Conservation (phyloP, 1,140 invertebrate genomes). For the Oryzaephilus surinamensis region DNA sequence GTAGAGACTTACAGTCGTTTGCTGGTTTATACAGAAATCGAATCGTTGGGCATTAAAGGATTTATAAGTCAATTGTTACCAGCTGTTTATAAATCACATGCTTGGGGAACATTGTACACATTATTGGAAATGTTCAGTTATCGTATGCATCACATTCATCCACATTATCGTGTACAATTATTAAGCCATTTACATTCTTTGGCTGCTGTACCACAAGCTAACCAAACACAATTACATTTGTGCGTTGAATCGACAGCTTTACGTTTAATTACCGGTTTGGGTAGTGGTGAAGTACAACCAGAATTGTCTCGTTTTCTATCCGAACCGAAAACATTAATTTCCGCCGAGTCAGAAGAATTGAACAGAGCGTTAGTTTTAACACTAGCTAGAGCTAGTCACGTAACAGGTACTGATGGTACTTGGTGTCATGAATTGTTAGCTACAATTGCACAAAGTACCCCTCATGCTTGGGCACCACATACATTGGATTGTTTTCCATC, state of each 20-base stretch:
- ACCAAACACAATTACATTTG: conserved; percentile 88
- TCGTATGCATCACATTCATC: conserved; percentile 90
- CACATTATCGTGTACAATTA: conserved; percentile 86
- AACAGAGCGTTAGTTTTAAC: conserved; percentile 87
- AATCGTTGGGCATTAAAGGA: conserved; percentile 92
- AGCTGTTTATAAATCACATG: conserved; percentile 82
- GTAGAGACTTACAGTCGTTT: conserved; percentile 91
- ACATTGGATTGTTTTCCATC: conserved; percentile 86
- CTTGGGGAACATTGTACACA: conserved; percentile 90
- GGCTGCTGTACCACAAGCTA: conserved; percentile 81
- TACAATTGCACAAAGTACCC: conserved; percentile 87
- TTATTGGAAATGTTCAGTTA: conserved; percentile 95
- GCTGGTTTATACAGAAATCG: conserved; percentile 92
- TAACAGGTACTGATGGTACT: conserved; percentile 69
- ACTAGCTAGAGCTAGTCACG: conserved; percentile 86
- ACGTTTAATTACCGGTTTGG: conserved; percentile 80
- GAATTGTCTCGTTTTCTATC: conserved; percentile 77
- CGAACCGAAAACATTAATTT: conserved; percentile 81
- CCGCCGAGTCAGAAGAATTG: conserved; percentile 88
- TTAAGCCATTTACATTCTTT: conserved; percentile 81
- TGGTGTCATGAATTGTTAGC: conserved; percentile 87
- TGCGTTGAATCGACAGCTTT: conserved; percentile 92
- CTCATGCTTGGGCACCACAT: conserved; percentile 88
- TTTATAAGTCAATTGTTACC: conserved; percentile 88
- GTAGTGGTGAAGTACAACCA: conserved; percentile 83